These are phyloP conservation scores for Drosophila mojavensis DNA, from an alignment of 1,140 invertebrate genomes.

Conservation along the genomic window DNA sequence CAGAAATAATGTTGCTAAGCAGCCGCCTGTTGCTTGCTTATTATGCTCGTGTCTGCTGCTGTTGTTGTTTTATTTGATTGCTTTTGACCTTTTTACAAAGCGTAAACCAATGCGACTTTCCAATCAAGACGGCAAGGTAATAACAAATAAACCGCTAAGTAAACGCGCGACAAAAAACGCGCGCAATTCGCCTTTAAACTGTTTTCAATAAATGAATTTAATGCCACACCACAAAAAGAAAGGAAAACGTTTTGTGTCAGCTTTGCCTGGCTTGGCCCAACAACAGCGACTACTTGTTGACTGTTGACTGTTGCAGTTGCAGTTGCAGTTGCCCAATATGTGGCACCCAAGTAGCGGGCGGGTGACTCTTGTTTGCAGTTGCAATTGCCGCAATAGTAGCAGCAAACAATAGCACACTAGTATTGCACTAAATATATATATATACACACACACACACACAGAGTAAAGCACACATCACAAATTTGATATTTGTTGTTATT, in stretches of 20 bases:
- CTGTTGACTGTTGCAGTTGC: conserved; percentile 9
- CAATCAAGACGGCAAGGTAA: conserved; percentile 18
- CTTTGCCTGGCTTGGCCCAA: conserved; percentile 72
- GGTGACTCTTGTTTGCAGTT: conserved; percentile 49
- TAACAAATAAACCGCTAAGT: conserved; percentile 19
- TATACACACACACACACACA: conserved; percentile 17
- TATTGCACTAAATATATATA: conserved; percentile 51
- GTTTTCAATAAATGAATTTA: conserved; percentile 23
- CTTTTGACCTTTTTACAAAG: conserved; percentile 42
- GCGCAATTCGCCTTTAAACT: conserved; percentile 58
- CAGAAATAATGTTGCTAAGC: conserved; percentile 24
- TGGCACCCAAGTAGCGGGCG: conserved; percentile 72
- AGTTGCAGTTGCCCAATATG: conserved; percentile 64
- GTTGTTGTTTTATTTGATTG: conserved; percentile 23
- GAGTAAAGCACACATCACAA: conserved; percentile 6
- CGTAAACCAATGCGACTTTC: conserved; percentile 25
- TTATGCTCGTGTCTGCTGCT: neutral
- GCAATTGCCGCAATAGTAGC: conserved; percentile 24
- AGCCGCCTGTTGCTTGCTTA: conserved; percentile 25
- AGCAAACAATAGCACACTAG: conserved; percentile 59
- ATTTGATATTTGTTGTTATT: conserved; percentile 49
- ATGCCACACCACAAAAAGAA: conserved; percentile 44
- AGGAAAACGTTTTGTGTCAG: conserved; percentile 48
- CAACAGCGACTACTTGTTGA: conserved; percentile 4
- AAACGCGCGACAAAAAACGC: conserved; percentile 38